A percentile compares a stretch with the other conserved stretches of the same genome.
Conservation (phyloP, 2,797 vertebrate genomes). For the Micropoecilia bifurca region DNA sequence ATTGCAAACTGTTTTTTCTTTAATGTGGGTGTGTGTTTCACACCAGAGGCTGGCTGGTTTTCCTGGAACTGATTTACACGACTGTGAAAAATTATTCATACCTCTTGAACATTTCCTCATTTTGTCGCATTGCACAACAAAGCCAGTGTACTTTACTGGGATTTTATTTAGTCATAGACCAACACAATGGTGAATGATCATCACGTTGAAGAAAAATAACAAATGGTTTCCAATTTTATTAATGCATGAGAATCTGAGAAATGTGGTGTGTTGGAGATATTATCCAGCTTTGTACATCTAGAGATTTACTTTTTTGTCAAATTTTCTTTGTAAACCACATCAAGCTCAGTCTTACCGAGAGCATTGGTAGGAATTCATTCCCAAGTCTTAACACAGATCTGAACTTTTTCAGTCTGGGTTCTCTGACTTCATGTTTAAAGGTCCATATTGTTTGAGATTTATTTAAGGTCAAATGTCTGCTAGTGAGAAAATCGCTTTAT, state of each 20-base stretch:
- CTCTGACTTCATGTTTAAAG: neutral
- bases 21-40: slow-evolving; percentile 40
- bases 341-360: neutral
- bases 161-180: neutral
- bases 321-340: neutral
- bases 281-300: neutral
- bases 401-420: neutral
- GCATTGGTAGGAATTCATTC: neutral
- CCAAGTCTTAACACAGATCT: neutral
- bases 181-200: neutral
- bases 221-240: neutral
- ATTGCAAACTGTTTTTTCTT: slow-evolving; percentile 64
- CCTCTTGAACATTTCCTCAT: neutral
- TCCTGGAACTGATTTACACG: neutral
- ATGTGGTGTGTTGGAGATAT: no score
- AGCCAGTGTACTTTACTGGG: neutral
- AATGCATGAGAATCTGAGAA: neutral
- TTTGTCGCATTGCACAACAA: neutral
- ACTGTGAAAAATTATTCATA: neutral
- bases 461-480: neutral
- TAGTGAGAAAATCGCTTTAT: neutral
- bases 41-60: neutral
- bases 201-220: neutral
- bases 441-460: neutral
- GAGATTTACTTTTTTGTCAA: neutral